Evolutionary conservation across 2,888 invertebrate genomes (phyloP), one percentile per base, ranked within the genome.

Genomic region (Drosophila siamana): DNA sequence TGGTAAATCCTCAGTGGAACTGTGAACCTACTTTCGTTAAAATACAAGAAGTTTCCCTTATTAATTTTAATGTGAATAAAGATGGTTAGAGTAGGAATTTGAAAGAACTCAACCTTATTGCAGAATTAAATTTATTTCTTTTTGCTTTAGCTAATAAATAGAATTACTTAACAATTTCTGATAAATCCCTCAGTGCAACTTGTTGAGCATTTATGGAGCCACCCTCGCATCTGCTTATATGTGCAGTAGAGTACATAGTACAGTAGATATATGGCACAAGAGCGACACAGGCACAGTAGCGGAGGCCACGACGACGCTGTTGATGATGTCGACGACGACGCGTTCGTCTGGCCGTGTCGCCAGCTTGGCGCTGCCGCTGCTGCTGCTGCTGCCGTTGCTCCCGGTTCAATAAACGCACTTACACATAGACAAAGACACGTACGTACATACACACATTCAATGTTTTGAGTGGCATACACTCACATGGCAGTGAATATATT

Each of bases 371-470:
- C 63, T 80, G 69, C 68, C 67, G 50, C 59, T 67, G 74, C 78
- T 26, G 7, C 26, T 26, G 26, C 26, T 6, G 26, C 6, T 26
- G 26, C 26, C 19, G n/a, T n/a, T n/a, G n/a, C n/a, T 63, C 69
- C 48, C 68, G 80, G 86, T 82, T 86, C 87, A 88, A 86, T 64
- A 69, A 71, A 71, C 88, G 77, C 77, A 79, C 69, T 66, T 43
- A 61, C 60, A 59, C 38, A 72, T 63, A 64, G 36, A 52, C 36
- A 50, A 55, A 47, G 22, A 43, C 36, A 28, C 26, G n/a, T n/a
- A n/a, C n/a, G n/a, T n/a, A n/a, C n/a, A n/a, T n/a, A n/a, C n/a
- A n/a, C n/a, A n/a, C n/a, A 55, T 13, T 16, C 48, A 48, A n/a
- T n/a, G n/a, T n/a, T n/a, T n/a, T n/a, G 54, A 44, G 51, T 48